Evolutionary conservation across 1,140 invertebrate genomes (phyloP).

Genomic region (Zaprionus kolodkinae): DNA sequence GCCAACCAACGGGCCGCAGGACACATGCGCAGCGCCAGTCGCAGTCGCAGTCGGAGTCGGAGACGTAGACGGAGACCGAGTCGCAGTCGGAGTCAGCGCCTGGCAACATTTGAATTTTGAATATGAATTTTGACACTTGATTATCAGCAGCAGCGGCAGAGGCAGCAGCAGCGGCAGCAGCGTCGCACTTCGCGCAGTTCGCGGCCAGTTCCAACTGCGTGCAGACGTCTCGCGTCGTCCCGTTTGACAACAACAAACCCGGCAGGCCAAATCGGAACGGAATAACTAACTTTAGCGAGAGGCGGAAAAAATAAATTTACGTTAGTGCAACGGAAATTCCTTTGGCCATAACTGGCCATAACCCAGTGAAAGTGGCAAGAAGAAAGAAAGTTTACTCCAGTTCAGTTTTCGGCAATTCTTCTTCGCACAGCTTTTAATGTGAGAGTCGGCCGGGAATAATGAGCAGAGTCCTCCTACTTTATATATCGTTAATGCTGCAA

Average conservation of each 20-base stretch:
- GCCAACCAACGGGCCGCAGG: slow-evolving; percentile 55
- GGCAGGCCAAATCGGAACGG: slow-evolving; percentile 34
- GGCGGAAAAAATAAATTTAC: slow-evolving; percentile 45
- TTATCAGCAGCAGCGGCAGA: slow-evolving; percentile 52
- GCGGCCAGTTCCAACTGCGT: slow-evolving; percentile 70
- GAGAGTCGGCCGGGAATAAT: slow-evolving; percentile 52
- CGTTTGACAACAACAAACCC: slow-evolving; percentile 11
- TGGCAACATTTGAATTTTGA: slow-evolving; percentile 78
- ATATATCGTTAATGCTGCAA: slow-evolving; percentile 50
- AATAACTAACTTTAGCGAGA: slow-evolving; percentile 25
- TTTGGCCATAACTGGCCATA: slow-evolving; percentile 53
- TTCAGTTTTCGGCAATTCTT: slow-evolving; percentile 33
- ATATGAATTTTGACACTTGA: slow-evolving; percentile 82
- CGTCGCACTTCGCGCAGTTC: slow-evolving; percentile 58
- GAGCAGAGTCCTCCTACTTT: slow-evolving; percentile 31
- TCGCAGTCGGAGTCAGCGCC: slow-evolving; percentile 22
- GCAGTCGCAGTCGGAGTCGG: slow-evolving; percentile 7
- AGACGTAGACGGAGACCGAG: neutral
- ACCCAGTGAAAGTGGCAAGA: slow-evolving; percentile 71
- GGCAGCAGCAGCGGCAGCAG: slow-evolving; percentile 10
- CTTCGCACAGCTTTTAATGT: slow-evolving; percentile 40
- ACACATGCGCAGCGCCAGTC: slow-evolving; percentile 72
- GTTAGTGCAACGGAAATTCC: slow-evolving; percentile 66
- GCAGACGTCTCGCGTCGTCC: slow-evolving; percentile 58
- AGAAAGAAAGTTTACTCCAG: slow-evolving; percentile 32